Conservation (phyloP, 2,888 invertebrate species). For the Tetropium fuscum region DNA sequence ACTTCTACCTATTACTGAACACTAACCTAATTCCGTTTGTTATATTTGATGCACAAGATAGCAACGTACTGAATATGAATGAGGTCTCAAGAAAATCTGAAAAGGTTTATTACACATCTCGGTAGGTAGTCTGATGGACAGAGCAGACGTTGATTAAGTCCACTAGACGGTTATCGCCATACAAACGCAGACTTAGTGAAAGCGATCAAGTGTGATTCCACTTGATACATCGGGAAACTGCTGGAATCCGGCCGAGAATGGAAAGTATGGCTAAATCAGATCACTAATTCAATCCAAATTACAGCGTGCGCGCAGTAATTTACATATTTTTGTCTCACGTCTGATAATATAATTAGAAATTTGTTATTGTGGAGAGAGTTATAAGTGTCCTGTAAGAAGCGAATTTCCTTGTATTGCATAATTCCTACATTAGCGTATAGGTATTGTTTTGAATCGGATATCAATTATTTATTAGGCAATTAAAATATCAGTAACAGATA, state of each 20-base stretch:
- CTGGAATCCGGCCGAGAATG: conserved; percentile 49
- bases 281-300: conserved; percentile 34
- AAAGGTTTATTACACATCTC: too few relatives aligned
- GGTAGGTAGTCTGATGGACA: too few relatives aligned
- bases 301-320: conserved; percentile 7
- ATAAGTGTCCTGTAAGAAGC: conserved; percentile 2
- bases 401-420: too few relatives aligned
- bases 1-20: too few relatives aligned
- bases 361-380: conserved; percentile 22
- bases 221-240: conserved; percentile 10
- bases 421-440: too few relatives aligned
- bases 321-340: conserved; percentile 19
- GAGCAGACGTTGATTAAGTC: neutral
- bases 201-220: conserved; percentile 24
- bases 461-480: too few relatives aligned
- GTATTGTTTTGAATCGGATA: too few relatives aligned
- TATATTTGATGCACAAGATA: too few relatives aligned
- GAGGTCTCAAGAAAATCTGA: too few relatives aligned
- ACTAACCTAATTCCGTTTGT: too few relatives aligned
- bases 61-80: too few relatives aligned
- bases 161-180: conserved; percentile 32
- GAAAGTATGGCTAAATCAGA: conserved; percentile 52
- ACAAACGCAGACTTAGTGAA: conserved; percentile 29
- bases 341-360: conserved; percentile 24
- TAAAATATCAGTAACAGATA: too few relatives aligned